Evolutionary conservation across 2,888 invertebrate genomes (phyloP).

Genomic region (Eumerus sabulonum): DNA sequence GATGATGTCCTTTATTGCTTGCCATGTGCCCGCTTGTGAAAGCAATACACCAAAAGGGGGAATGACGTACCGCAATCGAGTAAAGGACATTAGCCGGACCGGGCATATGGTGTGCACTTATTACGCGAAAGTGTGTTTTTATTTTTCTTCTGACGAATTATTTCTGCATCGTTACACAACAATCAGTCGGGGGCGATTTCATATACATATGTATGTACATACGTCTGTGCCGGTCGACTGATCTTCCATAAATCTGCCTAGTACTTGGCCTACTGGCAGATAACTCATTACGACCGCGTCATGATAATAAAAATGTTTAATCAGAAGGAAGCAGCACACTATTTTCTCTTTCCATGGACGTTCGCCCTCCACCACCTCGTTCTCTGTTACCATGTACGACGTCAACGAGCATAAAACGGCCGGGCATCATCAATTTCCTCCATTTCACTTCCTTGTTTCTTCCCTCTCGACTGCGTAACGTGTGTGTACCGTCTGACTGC

Average conservation of each 20-base stretch:
- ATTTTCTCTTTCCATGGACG: slow-evolving; percentile 17
- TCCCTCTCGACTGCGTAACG: slow-evolving; percentile 2
- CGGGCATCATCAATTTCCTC: slow-evolving; percentile 59
- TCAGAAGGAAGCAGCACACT: slow-evolving; percentile 46
- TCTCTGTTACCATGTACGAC: slow-evolving; percentile 40
- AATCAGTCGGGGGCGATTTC: too few relatives aligned
- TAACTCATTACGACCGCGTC: not conserved
- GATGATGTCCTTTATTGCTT: not conserved
- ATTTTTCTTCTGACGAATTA: slow-evolving; percentile 45
- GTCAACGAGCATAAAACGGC: slow-evolving; percentile 30
- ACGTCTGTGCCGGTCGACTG: not conserved
- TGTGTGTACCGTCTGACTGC: too few relatives aligned
- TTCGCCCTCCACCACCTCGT: too few relatives aligned
- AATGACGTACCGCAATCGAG: slow-evolving; percentile 21
- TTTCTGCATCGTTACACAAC: slow-evolving; percentile 67
- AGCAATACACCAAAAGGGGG: slow-evolving; percentile 19
- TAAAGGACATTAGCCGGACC: slow-evolving; percentile 62
- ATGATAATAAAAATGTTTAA: slow-evolving; percentile 50
- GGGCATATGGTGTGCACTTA: slow-evolving; percentile 64
- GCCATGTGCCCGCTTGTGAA: not conserved
- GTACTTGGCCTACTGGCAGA: too few relatives aligned
- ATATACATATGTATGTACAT: slow-evolving; percentile 27
- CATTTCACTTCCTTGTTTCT: slow-evolving; percentile 37
- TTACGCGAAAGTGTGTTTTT: slow-evolving; percentile 42
- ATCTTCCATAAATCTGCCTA: too few relatives aligned